Evolutionary conservation across 2,888 invertebrate species (phyloP).

Genomic region (Chamaedrilus cognettii): DNA sequence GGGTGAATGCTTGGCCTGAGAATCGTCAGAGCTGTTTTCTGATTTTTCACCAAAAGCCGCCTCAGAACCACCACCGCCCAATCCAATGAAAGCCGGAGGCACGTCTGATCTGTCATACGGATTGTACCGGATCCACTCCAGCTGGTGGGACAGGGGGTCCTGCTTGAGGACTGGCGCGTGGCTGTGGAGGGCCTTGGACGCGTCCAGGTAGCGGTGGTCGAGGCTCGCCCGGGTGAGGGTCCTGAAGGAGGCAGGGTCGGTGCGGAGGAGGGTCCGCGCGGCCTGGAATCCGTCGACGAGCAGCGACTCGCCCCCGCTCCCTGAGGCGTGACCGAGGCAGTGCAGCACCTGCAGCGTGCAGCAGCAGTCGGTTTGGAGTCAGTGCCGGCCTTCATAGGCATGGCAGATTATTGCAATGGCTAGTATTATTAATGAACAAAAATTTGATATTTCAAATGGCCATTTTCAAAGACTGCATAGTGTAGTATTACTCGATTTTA

Average conservation of each 20-base stretch:
- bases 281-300: constrained; percentile 76
- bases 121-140: constrained; percentile 71
- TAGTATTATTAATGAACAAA: no score
- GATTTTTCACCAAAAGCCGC: no score
- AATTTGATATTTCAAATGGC: no score
- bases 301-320: constrained; percentile 73
- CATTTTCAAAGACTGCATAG: no score
- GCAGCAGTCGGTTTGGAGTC: no score
- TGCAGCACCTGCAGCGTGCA: constrained; percentile 37
- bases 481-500: no score
- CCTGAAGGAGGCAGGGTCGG: constrained; percentile 58
- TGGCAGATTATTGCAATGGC: no score
- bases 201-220: constrained; percentile 67
- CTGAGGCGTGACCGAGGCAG: constrained; percentile 60
- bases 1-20: no score
- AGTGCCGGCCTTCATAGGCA: no score
- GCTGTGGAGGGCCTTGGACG: constrained; percentile 29
- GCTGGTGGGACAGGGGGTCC: constrained; percentile 61
- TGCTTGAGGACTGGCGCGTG: constrained; percentile 37
- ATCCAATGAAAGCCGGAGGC: constrained; percentile 2
- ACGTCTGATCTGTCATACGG: constrained; percentile 71
- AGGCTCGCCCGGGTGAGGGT: constrained; percentile 65
- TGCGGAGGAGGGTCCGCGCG: constrained; percentile 64
- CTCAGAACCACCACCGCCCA: constrained; percentile 33
- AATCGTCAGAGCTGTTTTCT: no score